These are phyloP conservation scores for Phrynocephalus forsythii DNA, from an alignment of 2,797 vertebrate species.

Conservation along the genomic window DNA sequence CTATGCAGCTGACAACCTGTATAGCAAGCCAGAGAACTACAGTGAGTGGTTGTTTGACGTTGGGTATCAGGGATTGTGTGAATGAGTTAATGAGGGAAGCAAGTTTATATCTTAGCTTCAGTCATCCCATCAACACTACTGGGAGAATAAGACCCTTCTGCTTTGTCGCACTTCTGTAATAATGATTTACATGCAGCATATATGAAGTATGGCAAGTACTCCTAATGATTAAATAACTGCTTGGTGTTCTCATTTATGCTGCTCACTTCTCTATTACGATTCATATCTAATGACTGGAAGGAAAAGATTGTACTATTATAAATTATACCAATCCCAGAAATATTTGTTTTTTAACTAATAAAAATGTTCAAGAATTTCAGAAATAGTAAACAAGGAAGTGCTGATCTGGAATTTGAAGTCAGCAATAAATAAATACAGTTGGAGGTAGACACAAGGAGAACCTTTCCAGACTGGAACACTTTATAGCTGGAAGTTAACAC, in stretches of 20 bases:
- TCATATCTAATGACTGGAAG: neutral
- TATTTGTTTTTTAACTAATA: neutral
- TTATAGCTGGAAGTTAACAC: neutral
- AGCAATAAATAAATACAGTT: neutral
- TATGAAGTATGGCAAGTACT: neutral
- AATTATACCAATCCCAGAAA: conserved; percentile 28
- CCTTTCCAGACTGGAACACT: neutral
- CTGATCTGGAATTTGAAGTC: neutral
- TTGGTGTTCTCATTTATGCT: neutral
- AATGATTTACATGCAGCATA: neutral
- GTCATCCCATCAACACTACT: neutral
- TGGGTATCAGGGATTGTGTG: neutral
- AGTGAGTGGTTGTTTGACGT: neutral
- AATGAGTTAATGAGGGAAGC: neutral
- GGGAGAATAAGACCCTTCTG: conserved; percentile 20
- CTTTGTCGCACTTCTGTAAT: neutral
- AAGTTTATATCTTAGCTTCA: neutral
- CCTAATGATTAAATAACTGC: neutral
- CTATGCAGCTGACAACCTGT: neutral
- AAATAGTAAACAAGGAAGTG: neutral
- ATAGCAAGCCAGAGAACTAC: neutral
- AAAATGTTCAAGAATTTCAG: neutral
- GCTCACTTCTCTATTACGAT: conserved; percentile 38
- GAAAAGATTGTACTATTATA: accelerated
- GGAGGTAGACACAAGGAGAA: neutral